Conservation (phyloP, 2,888 invertebrate genomes). For the Scelioninae gen. 1 region DNA sequence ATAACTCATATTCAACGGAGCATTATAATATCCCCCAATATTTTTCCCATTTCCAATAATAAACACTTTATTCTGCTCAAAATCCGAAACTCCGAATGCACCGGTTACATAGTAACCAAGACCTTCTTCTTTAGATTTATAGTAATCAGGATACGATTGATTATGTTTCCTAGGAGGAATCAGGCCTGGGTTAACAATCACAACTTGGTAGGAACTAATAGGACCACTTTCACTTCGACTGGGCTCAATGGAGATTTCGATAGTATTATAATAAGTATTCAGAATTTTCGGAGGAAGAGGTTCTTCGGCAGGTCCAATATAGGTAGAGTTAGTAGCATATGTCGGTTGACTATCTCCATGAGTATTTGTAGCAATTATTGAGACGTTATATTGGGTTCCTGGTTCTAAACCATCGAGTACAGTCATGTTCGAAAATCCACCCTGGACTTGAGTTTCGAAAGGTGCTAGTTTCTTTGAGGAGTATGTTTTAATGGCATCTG, state of each 20-base stretch:
- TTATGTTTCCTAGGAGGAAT: conserved; percentile 87
- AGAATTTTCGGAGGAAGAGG: conserved; percentile 89
- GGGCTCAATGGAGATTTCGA: conserved; percentile 88
- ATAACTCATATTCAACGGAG: conserved; percentile 87
- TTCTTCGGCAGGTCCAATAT: conserved; percentile 88
- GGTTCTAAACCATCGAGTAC: conserved; percentile 87
- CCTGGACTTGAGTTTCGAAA: conserved; percentile 79
- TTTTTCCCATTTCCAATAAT: conserved; percentile 90
- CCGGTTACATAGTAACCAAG: conserved; percentile 93
- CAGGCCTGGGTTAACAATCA: conserved; percentile 89
- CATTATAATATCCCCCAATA: conserved; percentile 92
- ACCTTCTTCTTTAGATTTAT: conserved; percentile 88
- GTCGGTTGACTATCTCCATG: conserved; percentile 87
- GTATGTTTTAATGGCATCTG: conserved; percentile 79
- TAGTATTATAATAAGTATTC: conserved; percentile 87
- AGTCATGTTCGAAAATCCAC: conserved; percentile 79
- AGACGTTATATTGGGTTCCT: conserved; percentile 90
- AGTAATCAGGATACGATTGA: conserved; percentile 86
- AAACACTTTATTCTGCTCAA: conserved; percentile 86
- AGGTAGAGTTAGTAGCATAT: conserved; percentile 87
- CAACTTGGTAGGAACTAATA: conserved; percentile 89
- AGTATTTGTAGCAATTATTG: conserved; percentile 88
- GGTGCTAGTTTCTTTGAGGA: conserved; percentile 77
- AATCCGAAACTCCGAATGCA: conserved; percentile 88
- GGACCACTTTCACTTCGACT: conserved; percentile 92